phyloP scores from a whole-genome alignment of 2,797 vertebrate genomes.

The Eremophila alpestris region DNA sequence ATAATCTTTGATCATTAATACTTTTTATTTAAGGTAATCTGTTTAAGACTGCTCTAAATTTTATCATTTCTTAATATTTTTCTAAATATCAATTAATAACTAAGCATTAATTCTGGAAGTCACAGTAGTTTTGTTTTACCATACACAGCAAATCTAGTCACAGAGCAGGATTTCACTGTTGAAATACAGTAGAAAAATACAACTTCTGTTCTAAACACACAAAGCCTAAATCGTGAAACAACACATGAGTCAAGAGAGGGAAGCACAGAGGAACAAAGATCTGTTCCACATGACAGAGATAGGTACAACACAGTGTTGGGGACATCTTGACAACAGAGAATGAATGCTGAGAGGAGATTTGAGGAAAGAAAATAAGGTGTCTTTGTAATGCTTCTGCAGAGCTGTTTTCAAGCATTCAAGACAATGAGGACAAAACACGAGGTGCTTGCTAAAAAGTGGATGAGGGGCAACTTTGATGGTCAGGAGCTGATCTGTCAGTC shows the following conservation, averaged over 20 bases:
- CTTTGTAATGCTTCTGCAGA: not conserved
- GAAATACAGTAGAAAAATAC: not conserved
- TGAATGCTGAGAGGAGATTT: not conserved
- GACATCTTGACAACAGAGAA: not conserved
- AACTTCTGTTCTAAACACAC: not conserved
- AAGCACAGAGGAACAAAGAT: not conserved
- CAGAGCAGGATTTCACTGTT: not conserved
- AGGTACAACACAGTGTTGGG: not conserved
- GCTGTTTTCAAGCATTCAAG: not conserved
- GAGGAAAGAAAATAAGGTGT: not conserved
- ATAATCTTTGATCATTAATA: not conserved
- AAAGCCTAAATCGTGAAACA: not conserved
- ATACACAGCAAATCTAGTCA: not conserved
- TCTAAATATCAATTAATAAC: not conserved
- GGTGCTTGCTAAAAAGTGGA: not conserved
- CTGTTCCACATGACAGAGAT: not conserved
- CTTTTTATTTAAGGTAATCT: not conserved
- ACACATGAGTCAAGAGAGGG: not conserved
- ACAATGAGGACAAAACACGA: not conserved
- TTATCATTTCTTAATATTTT: not conserved
- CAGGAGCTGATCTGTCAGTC: not conserved
- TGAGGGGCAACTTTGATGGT: not conserved
- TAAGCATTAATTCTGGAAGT: not conserved
- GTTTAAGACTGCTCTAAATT: not conserved
- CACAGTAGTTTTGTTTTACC: not conserved